Evolutionary conservation across 2,888 invertebrate genomes (phyloP).

Genomic region (Fragum sueziense): DNA sequence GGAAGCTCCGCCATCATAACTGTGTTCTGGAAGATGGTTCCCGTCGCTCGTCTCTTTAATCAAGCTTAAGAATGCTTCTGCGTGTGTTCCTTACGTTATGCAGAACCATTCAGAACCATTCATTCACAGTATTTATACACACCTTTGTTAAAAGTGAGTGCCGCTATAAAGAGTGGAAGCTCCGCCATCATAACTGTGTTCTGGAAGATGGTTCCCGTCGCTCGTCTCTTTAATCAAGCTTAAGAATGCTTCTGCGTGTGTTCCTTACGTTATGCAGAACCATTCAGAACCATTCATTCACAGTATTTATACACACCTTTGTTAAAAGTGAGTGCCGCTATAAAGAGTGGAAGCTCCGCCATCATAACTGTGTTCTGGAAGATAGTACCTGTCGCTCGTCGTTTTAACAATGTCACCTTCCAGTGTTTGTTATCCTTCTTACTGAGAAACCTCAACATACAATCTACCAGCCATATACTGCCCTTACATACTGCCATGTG

Average conservation of each 20-base stretch:
- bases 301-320: too few relatives aligned
- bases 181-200: slow-evolving; percentile 67
- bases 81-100: too few relatives aligned
- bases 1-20: too few relatives aligned
- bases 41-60: slow-evolving; percentile 51
- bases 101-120: too few relatives aligned
- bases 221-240: slow-evolving; percentile 51
- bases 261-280: too few relatives aligned
- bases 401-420: slow-evolving; percentile 43
- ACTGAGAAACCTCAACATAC: slow-evolving; percentile 33
- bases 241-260: too few relatives aligned
- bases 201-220: slow-evolving; percentile 49
- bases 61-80: too few relatives aligned
- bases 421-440: slow-evolving; percentile 32
- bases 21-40: slow-evolving; percentile 57
- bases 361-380: slow-evolving; percentile 66
- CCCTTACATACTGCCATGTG: slow-evolving; percentile 65
- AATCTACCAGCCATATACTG: slow-evolving; percentile 41
- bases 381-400: slow-evolving; percentile 48
- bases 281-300: too few relatives aligned
- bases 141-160: too few relatives aligned
- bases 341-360: slow-evolving; percentile 63
- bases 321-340: slow-evolving; percentile 64
- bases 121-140: too few relatives aligned
- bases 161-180: too few relatives aligned